Evolutionary conservation across 2,797 vertebrate species (phyloP).

Genomic region (Orientallactaga sibirica): DNA sequence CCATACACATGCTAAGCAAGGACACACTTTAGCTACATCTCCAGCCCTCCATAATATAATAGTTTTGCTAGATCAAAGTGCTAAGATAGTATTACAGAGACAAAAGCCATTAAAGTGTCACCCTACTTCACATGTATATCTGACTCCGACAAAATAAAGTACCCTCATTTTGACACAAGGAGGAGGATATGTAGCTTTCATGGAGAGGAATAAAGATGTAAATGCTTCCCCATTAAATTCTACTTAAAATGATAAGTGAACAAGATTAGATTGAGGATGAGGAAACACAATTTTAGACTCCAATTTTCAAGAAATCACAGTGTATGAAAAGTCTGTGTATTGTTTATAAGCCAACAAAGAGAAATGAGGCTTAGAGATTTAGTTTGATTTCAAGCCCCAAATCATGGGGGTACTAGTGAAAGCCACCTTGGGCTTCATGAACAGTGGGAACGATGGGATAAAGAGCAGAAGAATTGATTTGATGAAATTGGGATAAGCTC

Average conservation of each 20-base stretch:
- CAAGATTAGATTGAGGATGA: slow-evolving; percentile 8
- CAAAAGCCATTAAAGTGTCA: neutral
- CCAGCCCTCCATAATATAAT: neutral
- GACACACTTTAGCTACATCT: no score
- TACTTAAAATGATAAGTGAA: slow-evolving; percentile 34
- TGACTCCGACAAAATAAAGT: neutral
- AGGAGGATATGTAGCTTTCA: neutral
- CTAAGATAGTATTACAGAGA: neutral
- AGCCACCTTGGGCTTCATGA: neutral
- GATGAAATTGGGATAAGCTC: neutral
- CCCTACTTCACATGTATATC: neutral
- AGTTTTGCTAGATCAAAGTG: neutral
- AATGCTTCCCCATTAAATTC: neutral
- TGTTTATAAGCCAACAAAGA: slow-evolving; percentile 14
- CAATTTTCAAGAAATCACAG: slow-evolving; percentile 5
- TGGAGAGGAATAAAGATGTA: neutral
- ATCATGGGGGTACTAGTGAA: neutral
- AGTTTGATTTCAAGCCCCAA: neutral
- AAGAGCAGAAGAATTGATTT: neutral
- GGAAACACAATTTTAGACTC: neutral
- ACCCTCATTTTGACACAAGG: neutral
- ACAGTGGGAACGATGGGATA: neutral
- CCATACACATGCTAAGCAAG: no score
- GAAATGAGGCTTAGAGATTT: neutral
- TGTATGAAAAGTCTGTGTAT: neutral